Base-by-base conservation (phyloP, 2,797 vertebrate species). In the Pitangus sulphuratus region DNA sequence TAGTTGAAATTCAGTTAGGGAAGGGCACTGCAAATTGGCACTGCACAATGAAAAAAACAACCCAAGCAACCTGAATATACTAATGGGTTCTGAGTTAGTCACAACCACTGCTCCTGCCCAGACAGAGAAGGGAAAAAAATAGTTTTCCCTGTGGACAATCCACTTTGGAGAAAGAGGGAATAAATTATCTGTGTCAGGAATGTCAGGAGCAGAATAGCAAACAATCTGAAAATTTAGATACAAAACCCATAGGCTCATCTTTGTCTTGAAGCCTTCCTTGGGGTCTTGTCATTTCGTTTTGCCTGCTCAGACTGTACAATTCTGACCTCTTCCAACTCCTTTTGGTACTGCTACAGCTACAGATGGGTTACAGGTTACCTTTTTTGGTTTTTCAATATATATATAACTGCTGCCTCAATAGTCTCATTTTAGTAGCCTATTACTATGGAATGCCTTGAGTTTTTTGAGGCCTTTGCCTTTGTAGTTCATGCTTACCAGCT, bases 1-100 rank as follows among this genome's bases (percentile, higher is more conserved):
- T 26, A 47, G 48, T 18, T 84, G 65, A 88, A 88, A 88, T 84
- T 93, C 72, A 74, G 2, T 77, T 85, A 85, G 30, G 58, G 30
- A 93, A 94, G 16, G 53, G 21, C 39, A 50, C 64, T 94, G 31
- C 8, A 72, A 93, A 87, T 50, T 69, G 53, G 12, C 15, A 62
- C 28, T 31, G 12, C 24, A 72, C 22, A 93, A 54, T 51, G 70
- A 58, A 89, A 71, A 47, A 31, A 89, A 80, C 30, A 75, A 20
- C 24, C 44, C 64, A 78, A 77, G 39, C 18, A 87, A 35, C 17
- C 26, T 60, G 42, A 94, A 90, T 60, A 47, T 61, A 30, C 40
- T 51, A n/a, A 22, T 57, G 33, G 12, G 10, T 39, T 95, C 62
- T 50, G 53, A 77, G 64, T 75, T 87, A 77, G 48, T 75, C 33